Evolutionary conservation across 2,113 vertebrate genomes (phyloP).

Genomic region (Austrofundulus limnaeus): DNA sequence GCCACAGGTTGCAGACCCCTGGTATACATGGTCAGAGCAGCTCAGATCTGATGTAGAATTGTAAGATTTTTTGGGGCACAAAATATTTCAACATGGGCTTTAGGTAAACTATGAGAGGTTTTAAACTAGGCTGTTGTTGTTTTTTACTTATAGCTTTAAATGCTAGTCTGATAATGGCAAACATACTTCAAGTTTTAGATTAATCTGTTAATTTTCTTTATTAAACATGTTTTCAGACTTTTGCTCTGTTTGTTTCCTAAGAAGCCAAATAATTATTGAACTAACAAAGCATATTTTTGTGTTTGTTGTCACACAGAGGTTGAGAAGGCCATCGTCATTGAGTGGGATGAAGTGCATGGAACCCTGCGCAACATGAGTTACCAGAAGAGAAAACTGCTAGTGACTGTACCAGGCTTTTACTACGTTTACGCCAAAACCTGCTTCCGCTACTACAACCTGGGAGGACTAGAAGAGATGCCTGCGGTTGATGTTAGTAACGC

Average conservation of each 20-base stretch:
- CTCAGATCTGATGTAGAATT: too few relatives aligned
- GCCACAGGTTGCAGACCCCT: too few relatives aligned
- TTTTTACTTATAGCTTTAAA: too few relatives aligned
- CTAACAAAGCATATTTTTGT: not conserved
- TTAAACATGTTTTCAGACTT: too few relatives aligned
- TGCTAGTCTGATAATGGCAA: too few relatives aligned
- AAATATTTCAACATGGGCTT: too few relatives aligned
- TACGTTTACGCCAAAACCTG: constrained; percentile 95
- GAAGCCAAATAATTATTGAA: not conserved
- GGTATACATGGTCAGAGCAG: too few relatives aligned
- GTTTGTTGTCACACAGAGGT: constrained; percentile 40
- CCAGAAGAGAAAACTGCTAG: constrained; percentile 79
- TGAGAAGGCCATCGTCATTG: constrained; percentile 62
- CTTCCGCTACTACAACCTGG: constrained; percentile 84
- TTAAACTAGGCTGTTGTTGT: too few relatives aligned
- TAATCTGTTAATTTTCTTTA: too few relatives aligned
- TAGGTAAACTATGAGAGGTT: too few relatives aligned
- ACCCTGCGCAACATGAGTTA: constrained; percentile 72
- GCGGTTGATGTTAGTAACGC: constrained; percentile 78
- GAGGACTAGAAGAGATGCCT: constrained; percentile 4
- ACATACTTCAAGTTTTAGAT: too few relatives aligned
- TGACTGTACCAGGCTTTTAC: constrained; percentile 90
- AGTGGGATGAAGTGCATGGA: constrained; percentile 84
- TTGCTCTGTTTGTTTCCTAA: not conserved
- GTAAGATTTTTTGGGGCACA: too few relatives aligned